Percentiles rank a stretch among this genome's conserved stretches.
Evolutionary conservation across 2,113 vertebrate species (phyloP).

Genomic region (Eira barbara): DNA sequence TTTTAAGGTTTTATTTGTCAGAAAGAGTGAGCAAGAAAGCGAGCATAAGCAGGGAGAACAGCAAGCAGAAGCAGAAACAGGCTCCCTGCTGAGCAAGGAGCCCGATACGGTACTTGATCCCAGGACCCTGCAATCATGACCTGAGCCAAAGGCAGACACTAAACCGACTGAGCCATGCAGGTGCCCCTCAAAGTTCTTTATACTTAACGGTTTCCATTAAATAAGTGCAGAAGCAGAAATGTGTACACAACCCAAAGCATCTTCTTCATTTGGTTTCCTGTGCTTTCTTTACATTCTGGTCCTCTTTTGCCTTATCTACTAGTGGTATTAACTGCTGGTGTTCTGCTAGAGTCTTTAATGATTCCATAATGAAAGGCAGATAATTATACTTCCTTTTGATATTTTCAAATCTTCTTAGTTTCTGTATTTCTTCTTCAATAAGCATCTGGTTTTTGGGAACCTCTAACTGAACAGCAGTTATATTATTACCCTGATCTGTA

Average conservation of each 20-base stretch:
- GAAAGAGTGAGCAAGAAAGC: too few species aligned
- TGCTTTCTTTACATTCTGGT: conserved; percentile 96
- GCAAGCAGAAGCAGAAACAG: too few species aligned
- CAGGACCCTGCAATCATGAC: too few species aligned
- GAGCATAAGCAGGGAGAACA: too few species aligned
- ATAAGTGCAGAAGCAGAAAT: conserved; percentile 74
- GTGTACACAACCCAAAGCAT: conserved; percentile 46
- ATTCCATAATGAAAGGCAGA: conserved; percentile 98
- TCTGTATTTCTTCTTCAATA: conserved; percentile 95
- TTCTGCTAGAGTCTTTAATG: conserved; percentile 97
- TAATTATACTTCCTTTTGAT: conserved; percentile 98
- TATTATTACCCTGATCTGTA: conserved; percentile 93
- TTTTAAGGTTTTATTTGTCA: too few species aligned
- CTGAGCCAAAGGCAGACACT: too few species aligned
- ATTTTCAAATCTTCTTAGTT: conserved; percentile 98
- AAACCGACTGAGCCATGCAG: too few species aligned
- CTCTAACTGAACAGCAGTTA: conserved; percentile 96
- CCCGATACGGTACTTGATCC: too few species aligned
- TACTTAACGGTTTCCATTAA: conserved; percentile 77
- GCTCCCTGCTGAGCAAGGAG: too few species aligned
- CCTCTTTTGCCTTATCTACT: conserved; percentile 98
- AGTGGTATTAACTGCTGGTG: conserved; percentile 97
- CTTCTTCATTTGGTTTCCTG: conserved; percentile 94
- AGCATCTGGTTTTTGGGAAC: conserved; percentile 96
- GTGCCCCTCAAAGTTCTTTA: conserved; percentile 63